These are phyloP conservation scores for Rhinogobio ventralis DNA, from an alignment of 2,797 vertebrate genomes.

Conservation along the genomic window DNA sequence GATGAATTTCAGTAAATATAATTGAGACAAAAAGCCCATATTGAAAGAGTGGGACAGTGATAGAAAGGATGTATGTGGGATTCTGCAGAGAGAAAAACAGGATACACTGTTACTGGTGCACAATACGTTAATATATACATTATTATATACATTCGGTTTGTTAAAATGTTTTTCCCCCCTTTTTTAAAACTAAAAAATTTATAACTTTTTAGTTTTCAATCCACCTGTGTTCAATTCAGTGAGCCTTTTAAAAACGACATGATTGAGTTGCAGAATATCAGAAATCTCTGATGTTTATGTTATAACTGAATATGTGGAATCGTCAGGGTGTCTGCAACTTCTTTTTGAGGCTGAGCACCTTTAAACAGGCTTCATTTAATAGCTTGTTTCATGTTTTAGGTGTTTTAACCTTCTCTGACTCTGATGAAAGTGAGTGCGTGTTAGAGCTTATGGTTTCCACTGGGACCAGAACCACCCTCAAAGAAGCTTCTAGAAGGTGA, in stretches of 20 bases:
- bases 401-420: slow-evolving; percentile 1
- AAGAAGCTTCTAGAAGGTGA: background rate
- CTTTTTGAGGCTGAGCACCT: slow-evolving; percentile 21
- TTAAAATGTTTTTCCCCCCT: background rate
- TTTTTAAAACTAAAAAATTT: no score
- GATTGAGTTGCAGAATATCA: slow-evolving; percentile 9
- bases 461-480: background rate
- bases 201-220: background rate
- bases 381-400: slow-evolving; percentile 34
- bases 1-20: background rate
- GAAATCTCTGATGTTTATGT: slow-evolving; percentile 14
- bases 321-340: background rate
- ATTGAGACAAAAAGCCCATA: slow-evolving; percentile 2
- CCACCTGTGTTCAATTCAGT: background rate
- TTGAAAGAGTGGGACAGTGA: background rate
- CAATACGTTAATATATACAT: background rate
- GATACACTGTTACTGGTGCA: background rate
- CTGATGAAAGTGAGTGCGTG: background rate
- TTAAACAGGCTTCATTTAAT: background rate
- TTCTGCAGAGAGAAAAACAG: slow-evolving; percentile 6
- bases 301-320: slow-evolving; percentile 5
- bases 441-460: background rate
- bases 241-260: slow-evolving; percentile 12
- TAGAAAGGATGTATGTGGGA: background rate
- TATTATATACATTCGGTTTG: background rate